Base-by-base conservation (phyloP, 1,140 invertebrate species). In the Stenopsyche tienmushanensis region DNA sequence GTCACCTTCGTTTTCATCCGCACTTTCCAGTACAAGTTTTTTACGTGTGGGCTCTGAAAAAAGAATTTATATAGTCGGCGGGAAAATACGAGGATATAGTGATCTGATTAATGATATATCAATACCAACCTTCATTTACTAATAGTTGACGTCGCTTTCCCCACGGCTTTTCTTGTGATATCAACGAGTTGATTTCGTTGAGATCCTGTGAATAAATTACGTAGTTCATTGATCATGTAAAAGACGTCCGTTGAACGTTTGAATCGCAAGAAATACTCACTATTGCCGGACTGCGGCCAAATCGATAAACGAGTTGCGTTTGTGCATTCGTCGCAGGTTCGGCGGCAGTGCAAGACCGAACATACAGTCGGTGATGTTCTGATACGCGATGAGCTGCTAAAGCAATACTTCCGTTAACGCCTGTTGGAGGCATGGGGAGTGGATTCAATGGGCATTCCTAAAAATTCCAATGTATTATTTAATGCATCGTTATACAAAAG, bases 231-330 rank as follows among this genome's bases (percentile, higher is more conserved):
- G 13, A 39, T 49, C 5, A 49, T 15, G 7, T 8, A 49, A 20
- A 15, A 49, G 15, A 8, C 15, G 8, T 49, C 20, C 5, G 7
- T 17, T 49, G 20, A 49, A 7, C 5, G 8, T 7, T 21, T 24
- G 8, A 23, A 24, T 20, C 7, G 18, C 18, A 25, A 54, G 13
- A 2, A 41, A 44, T 5, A 49, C 72, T 75, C 81, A 94, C 92
- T 85, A 94, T 94, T 62, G 92, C 90, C 13, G 94, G 93, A 80
- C 94, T 97, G 59, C 88, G 84, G 75, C 88, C 92, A 76, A 98
- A 94, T 67, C 87, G 88, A 78, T 96, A 98, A 47, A 87, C 88
- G 67, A 93, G 80, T 65, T 86, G 85, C 23, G 84, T 80, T 1
- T 49, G 45, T 1, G 18, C 45, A 18, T 20, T 20, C 3, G 17